Evolutionary conservation across 2,797 vertebrate species (phyloP).

Genomic region (Rhabdophis nuchalis): DNA sequence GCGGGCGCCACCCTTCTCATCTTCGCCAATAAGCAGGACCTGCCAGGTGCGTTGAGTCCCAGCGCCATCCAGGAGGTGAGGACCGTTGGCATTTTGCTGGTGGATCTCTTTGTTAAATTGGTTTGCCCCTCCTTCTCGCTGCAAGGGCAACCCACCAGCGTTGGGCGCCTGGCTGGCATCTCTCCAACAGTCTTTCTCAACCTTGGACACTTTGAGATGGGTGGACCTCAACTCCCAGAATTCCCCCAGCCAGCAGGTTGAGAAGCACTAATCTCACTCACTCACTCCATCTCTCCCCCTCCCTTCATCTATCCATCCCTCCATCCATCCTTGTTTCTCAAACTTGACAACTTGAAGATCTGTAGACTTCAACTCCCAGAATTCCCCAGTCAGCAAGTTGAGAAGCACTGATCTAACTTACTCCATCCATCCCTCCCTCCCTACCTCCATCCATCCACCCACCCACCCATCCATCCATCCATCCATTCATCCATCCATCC

Average conservation of each 20-base stretch:
- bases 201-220: not conserved
- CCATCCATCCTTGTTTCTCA: no score
- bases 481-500: no score
- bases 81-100: not conserved
- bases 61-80: slow-evolving; percentile 75
- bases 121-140: not conserved
- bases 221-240: not conserved
- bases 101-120: not conserved
- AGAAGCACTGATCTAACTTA: no score
- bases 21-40: slow-evolving; percentile 86
- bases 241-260: not conserved
- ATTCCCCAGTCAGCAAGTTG: no score
- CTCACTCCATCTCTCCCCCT: no score
- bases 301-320: no score
- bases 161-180: not conserved
- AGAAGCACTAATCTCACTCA: no score
- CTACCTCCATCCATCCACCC: no score
- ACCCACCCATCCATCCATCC: no score
- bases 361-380: no score
- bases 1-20: slow-evolving; percentile 86
- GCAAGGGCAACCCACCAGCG: not conserved
- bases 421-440: no score
- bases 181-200: not conserved
- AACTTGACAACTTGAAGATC: no score
- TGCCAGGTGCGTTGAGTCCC: slow-evolving; percentile 75